Conservation (phyloP, 2,113 vertebrate species). For the Protobothrops mucrosquamatus region DNA sequence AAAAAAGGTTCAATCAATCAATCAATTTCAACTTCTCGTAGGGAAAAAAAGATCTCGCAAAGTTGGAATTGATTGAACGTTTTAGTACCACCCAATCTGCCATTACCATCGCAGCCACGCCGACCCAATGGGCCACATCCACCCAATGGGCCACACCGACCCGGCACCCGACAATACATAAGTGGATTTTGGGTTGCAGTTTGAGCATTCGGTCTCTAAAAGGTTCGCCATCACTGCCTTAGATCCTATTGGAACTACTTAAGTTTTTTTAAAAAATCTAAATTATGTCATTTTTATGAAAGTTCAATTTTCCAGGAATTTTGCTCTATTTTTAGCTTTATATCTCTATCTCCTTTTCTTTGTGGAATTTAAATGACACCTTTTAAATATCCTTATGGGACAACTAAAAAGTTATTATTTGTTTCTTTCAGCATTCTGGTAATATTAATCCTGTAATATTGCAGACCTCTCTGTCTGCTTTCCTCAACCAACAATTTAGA, state of each 20-base stretch:
- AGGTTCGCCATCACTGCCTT: not conserved
- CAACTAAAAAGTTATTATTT: not conserved
- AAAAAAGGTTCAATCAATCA: no score
- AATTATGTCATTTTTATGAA: not conserved
- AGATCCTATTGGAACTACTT: not conserved
- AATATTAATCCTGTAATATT: not conserved
- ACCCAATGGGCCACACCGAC: no score
- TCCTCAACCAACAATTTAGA: not conserved
- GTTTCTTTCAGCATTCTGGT: not conserved
- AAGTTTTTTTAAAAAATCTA: not conserved
- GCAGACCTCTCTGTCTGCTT: not conserved
- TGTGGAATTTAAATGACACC: not conserved
- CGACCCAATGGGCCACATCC: no score
- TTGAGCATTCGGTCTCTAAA: no score
- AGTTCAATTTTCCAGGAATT: not conserved
- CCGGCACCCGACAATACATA: no score
- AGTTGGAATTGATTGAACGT: no score
- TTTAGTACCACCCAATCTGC: no score
- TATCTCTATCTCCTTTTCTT: not conserved
- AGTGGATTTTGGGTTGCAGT: no score
- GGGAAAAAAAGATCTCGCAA: no score
- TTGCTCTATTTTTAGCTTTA: not conserved
- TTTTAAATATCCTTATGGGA: not conserved
- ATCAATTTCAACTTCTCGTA: no score
- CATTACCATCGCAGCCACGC: no score